Conservation (phyloP, 1,140 invertebrate genomes). For the Hypsibius dujardini region DNA sequence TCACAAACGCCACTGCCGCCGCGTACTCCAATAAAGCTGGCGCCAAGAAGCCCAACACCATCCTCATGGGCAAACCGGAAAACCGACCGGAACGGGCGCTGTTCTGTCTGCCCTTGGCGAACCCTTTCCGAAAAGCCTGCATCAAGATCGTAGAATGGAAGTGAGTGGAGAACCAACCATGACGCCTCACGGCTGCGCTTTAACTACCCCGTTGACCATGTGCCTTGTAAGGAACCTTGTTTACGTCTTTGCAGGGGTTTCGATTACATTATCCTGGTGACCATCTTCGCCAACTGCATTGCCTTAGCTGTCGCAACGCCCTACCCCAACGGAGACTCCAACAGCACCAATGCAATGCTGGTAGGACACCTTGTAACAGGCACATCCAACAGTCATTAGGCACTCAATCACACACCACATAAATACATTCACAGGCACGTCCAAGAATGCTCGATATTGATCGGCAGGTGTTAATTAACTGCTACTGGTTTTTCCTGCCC, state of each 20-base stretch:
- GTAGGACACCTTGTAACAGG: slow-evolving; percentile 43
- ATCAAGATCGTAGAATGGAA: slow-evolving; percentile 96
- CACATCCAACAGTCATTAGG: too few species aligned
- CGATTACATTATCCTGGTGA: slow-evolving; percentile 94
- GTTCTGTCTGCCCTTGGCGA: slow-evolving; percentile 77
- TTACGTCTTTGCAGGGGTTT: slow-evolving; percentile 54
- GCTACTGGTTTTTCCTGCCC: too few species aligned
- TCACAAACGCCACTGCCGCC: slow-evolving; percentile 28
- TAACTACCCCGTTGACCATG: background rate
- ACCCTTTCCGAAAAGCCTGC: slow-evolving; percentile 81
- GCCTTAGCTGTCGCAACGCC: slow-evolving; percentile 94
- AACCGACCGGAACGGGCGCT: slow-evolving; percentile 64
- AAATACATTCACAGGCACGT: too few species aligned
- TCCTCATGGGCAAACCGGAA: slow-evolving; percentile 17
- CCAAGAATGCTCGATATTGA: too few species aligned
- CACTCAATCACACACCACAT: too few species aligned
- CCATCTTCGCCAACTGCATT: slow-evolving; percentile 98
- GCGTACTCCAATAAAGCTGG: slow-evolving; percentile 21
- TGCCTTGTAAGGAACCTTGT: background rate
- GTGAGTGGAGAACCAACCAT: slow-evolving; percentile 39
- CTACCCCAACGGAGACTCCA: slow-evolving; percentile 87
- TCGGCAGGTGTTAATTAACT: too few species aligned
- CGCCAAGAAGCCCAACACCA: slow-evolving; percentile 29
- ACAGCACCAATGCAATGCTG: slow-evolving; percentile 74
- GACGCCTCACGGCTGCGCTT: background rate